Evolutionary conservation across 2,797 vertebrate genomes (phyloP), one percentile per base, ranked within the genome.

Genomic region (Mionectes olivaceus): DNA sequence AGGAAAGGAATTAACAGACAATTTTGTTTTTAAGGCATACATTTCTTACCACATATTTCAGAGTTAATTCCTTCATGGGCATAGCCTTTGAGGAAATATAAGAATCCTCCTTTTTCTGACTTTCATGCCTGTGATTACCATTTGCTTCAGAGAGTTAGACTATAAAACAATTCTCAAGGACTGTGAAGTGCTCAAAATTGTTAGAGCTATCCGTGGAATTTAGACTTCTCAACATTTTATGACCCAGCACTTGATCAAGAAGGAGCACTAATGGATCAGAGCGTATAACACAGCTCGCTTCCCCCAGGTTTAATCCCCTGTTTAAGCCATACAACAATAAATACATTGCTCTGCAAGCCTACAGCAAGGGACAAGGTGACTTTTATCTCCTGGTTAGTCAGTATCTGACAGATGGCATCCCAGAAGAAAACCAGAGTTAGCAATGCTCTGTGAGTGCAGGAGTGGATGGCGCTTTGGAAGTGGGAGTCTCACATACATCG

Each of bases 161-260:
- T 76, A 76, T 65, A 90, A 93, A 90, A 60, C 39, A 91, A 53
- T 50, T 93, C 24, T 89, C 55, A 93, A 86, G 65, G 83, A 90
- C 85, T 82, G 47, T 78, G 50, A 91, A 81, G 23, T 43, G 41
- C 19, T 46, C 14, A 25, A 35, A 83, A 83, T 37, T 75, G 52
- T 47, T 78, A 84, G 23, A 89, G 13, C 9, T 35, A 44, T 60
- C 21, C 35, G 64, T 43, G 61, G 37, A 92, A 95, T 90, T 93
- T 49, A 84, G 74, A 67, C 32, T 76, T 84, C 53, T 71, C 61
- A 69, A 57, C 15, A 55, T 67, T 92, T 92, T 81, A 81, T 76
- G 75, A 69, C 49, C 32, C 44, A 74, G n/a, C 14, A 59, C 32
- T 59, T 56, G 39, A 93, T 33, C 70, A 70, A 59, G 11, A 23